Evolutionary conservation across 2,888 invertebrate species (phyloP).

Genomic region (Torymus aiolomorphi): DNA sequence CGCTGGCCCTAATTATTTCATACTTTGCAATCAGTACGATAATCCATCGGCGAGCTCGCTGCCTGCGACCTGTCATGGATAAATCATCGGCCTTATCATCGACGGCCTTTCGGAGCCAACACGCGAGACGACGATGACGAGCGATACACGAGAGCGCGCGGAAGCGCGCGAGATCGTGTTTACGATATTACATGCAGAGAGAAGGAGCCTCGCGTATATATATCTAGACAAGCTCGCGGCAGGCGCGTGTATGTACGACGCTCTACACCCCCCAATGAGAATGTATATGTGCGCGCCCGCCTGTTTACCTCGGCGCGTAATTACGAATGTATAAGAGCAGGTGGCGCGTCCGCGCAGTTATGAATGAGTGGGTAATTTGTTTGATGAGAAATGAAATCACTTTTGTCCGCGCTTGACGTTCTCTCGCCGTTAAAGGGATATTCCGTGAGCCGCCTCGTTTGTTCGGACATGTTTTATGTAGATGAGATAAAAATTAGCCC

Average conservation of each 20-base stretch:
- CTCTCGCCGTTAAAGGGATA: too few relatives aligned
- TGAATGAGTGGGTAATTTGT: slow-evolving; percentile 5
- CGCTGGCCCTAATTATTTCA: slow-evolving; percentile 75
- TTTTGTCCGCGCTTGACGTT: neutral
- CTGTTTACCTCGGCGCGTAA: too few relatives aligned
- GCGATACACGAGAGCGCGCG: slow-evolving; percentile 1
- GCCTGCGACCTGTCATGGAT: slow-evolving; percentile 72
- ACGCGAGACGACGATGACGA: slow-evolving; percentile 1
- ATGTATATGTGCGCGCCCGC: too few relatives aligned
- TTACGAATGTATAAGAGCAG: too few relatives aligned
- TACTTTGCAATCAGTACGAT: slow-evolving; percentile 76
- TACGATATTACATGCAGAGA: slow-evolving; percentile 15
- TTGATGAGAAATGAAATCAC: neutral
- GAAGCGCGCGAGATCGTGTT: slow-evolving; percentile 34
- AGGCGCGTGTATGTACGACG: too few relatives aligned
- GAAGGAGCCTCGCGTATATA: too few relatives aligned
- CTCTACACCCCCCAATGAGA: too few relatives aligned
- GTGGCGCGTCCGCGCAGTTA: neutral
- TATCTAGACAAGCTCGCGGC: too few relatives aligned
- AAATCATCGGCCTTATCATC: slow-evolving; percentile 70
- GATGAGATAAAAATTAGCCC: too few relatives aligned
- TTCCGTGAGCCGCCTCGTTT: too few relatives aligned
- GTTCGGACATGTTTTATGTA: too few relatives aligned
- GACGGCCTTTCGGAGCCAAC: neutral
- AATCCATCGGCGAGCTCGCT: slow-evolving; percentile 71